Evolutionary conservation across 2,113 vertebrate genomes (phyloP), one percentile per base, ranked within the genome.

Genomic region (Ellobius talpinus): DNA sequence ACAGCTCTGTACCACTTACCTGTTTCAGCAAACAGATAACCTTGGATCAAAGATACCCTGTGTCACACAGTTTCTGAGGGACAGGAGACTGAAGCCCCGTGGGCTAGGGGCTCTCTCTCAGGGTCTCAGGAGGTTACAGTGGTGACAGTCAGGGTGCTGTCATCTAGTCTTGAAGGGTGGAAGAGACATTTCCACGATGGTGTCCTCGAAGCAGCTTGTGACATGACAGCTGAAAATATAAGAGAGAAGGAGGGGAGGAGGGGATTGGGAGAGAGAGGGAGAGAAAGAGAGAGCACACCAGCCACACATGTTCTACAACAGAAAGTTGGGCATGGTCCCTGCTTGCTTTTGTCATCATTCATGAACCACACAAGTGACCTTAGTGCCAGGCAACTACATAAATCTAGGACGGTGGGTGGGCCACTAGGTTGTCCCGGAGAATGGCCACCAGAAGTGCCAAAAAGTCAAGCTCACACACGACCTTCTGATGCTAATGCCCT

Each of bases 301-400:
- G 79, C 3, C 7, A 21, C 79, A 65, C 24, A 10, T 5, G 39
- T 45, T 45, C 79, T 39, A 66, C 36, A 14, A 42, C 1, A 50
- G 31, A 4, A 33, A 2, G 2, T 17, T 63, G 33, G 63, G 77
- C 26, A 5, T 7, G 52, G 10, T 0, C 9, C 17, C 73, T 68
- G 19, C 6, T n/a, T 4, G 8, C 55, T n/a, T 55, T 50, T 55
- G 74, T 63, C 29, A 3, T 36, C 9, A 6, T 66, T 63, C 5
- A 0, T 0, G 3, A 42, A 65, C 9, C 29, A 29, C 2, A 33
- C 3, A 5, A 55, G 14, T n/a, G 4, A 7, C 4, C 5, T 33
- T 24, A 47, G 79, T 36, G 55, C 36, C 19, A 0, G 63, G 31
- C 50, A 42, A 45, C 36, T 3, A 5, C 19, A 72, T 39, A 13